Base-by-base conservation (phyloP, 1,140 invertebrate genomes). In the Cardiocondyla obscurior region DNA sequence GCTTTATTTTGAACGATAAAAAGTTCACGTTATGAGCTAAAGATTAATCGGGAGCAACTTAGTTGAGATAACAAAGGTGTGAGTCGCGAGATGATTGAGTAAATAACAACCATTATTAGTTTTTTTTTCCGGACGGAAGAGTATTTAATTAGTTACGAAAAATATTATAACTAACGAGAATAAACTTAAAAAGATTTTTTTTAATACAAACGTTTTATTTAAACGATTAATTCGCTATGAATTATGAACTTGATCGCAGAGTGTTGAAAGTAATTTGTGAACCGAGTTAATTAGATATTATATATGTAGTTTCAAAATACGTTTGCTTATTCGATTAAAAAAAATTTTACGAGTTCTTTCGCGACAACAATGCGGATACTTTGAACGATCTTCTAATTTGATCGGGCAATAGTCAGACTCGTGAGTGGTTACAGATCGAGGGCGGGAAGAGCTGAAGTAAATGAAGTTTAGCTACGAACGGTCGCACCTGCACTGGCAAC, bases 331-430 rank as follows among this genome's bases (percentile, higher is more conserved):
- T 12, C 53, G 42, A 46, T 76, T 49, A 55, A 42, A 53, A 69
- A 33, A 79, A 79, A 33, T 76, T 74, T 30, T 6, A 33, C 46
- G 42, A 49, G 10, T 53, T 14, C 36, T 51, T 77, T 51, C 22
- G 36, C 64, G 62, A 22, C 16, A 67, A 65, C 25, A 36, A 19
- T 8, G 33, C 74, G 53, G 62, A 79, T 79, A 79, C 74, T 79
- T 79, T 42, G 62, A 79, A 79, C 74, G 62, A n/a, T 79, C 74
- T 69, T 79, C 62, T 69, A 79, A 79, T 79, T 79, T 79, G 74
- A 79, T 79, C 69, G 74, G 62, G 33, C 36, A 46, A 62, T 36
- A 74, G 39, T 74, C 72, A 60, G 39, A 36, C 74, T 79, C 62
- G 74, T 69, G 62, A 79, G 74, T 69, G 62, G 62, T 79, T 77